Base-by-base conservation (phyloP, 2,797 vertebrate species). In the Tragopan temminckii region DNA sequence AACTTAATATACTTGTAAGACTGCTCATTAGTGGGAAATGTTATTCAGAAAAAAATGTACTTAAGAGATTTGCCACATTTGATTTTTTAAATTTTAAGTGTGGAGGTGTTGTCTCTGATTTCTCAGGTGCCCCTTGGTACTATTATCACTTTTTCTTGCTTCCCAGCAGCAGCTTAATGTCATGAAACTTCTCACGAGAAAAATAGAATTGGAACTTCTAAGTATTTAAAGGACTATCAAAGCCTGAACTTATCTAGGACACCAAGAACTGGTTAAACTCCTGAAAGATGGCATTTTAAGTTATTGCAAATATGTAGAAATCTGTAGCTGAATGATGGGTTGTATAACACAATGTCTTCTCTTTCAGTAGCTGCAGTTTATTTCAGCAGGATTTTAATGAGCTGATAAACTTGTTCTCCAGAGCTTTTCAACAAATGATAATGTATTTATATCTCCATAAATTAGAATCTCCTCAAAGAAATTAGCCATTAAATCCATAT, bases 331-430 rank as follows among this genome's bases (percentile, higher is more conserved):
- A 95, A 85, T 69, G 77, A 69, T 4, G 4, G 72, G 50, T 31
- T 75, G 13, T 78, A 13, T 40, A 79, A 55, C 31, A 68, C 11
- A 36, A 43, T 82, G 57, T 31, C 45, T 85, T 80, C 57, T 61
- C 21, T 90, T 94, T 82, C 33, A 53, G 66, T 91, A 88, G 82
- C 66, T 69, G 55, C 46, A 52, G 45, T 78, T 92, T 81, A 66
- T 88, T 85, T 52, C 55, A 29, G 45, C n/a, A 87, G 80, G 53
- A 64, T 78, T 87, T 94, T 85, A 91, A 88, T 63, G 38, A 94
- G 33, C 31, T 82, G 45, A 76, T 57, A 80, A 90, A 80, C 43
- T 80, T 74, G 36, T 45, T 64, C 48, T 85, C 45, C 42, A 85
- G 25, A 16, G 71, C 14, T 75, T 43, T 78, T 52, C 57, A 89